These are phyloP conservation scores for Diloba caeruleocephala DNA, from an alignment of 2,888 invertebrate species.

Conservation along the genomic window DNA sequence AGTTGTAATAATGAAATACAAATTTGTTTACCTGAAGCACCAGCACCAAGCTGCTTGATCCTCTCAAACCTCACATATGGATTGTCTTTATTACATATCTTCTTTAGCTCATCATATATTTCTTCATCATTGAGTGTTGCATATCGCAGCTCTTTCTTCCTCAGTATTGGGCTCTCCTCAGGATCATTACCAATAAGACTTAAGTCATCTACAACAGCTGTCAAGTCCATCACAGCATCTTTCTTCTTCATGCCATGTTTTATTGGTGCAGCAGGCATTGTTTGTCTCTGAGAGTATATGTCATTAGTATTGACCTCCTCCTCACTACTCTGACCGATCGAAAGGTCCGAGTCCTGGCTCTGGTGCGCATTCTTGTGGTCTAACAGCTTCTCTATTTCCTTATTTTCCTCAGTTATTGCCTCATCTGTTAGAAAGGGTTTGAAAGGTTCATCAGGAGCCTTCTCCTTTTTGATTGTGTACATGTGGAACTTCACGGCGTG, in stretches of 20 bases:
- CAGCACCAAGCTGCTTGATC: slow-evolving; percentile 96
- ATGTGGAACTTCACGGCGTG: slow-evolving; percentile 97
- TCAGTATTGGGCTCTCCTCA: slow-evolving; percentile 89
- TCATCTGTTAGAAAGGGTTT: slow-evolving; percentile 95
- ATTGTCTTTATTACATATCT: slow-evolving; percentile 95
- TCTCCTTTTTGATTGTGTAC: slow-evolving; percentile 95
- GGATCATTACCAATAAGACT: slow-evolving; percentile 79
- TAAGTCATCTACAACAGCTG: slow-evolving; percentile 80
- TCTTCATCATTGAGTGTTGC: slow-evolving; percentile 91
- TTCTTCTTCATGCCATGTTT: slow-evolving; percentile 81
- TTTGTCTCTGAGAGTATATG: slow-evolving; percentile 78
- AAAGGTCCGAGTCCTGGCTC: slow-evolving; percentile 89
- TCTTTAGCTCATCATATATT: slow-evolving; percentile 93
- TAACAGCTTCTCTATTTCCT: slow-evolving; percentile 93
- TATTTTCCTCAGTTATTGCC: slow-evolving; percentile 94
- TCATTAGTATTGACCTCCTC: slow-evolving; percentile 84
- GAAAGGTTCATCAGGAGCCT: slow-evolving; percentile 91
- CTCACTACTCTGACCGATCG: slow-evolving; percentile 87
- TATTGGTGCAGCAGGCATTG: slow-evolving; percentile 88
- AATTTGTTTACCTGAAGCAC: slow-evolving; percentile 91
- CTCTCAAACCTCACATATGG: slow-evolving; percentile 94
- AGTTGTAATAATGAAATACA: neutral
- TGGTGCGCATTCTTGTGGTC: slow-evolving; percentile 92
- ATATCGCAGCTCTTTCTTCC: slow-evolving; percentile 89
- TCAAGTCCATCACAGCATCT: slow-evolving; percentile 75